Evolutionary conservation across 30 jellyfish, hydroid and myxozoan species (phyloP).

Genomic region (Chrysaora quinquecirrha): DNA sequence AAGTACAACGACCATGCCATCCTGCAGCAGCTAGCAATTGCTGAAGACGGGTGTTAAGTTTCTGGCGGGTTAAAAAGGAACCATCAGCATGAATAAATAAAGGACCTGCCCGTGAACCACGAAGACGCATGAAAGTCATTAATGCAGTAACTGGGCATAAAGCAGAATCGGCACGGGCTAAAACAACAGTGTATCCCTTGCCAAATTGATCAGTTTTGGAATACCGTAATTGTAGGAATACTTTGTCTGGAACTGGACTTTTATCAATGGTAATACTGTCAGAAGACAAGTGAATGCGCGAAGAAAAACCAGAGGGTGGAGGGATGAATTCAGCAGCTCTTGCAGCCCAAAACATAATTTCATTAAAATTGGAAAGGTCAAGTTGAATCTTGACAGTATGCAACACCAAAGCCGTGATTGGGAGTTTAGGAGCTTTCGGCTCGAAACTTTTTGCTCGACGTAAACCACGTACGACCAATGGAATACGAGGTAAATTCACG

Average conservation of each 20-base stretch:
- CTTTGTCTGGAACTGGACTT: not conserved
- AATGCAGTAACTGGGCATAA: constrained; percentile 16
- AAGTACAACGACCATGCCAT: not conserved
- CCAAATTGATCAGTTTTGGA: constrained; percentile 43
- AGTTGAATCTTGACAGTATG: constrained; percentile 16
- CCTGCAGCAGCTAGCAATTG: not conserved
- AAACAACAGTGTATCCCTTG: not conserved
- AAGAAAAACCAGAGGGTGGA: not conserved
- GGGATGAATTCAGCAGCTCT: constrained; percentile 23
- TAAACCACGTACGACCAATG: not conserved
- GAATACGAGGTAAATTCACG: not conserved
- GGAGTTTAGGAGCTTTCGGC: not conserved
- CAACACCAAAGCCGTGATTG: constrained; percentile 32
- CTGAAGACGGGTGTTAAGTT: not conserved
- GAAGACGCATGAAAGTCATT: not conserved
- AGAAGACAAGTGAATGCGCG: not conserved
- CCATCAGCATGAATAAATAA: not conserved
- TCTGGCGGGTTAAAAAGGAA: not conserved
- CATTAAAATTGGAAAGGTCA: too few species aligned
- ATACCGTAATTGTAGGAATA: not conserved
- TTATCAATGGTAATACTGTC: not conserved
- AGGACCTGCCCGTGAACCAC: constrained; percentile 10
- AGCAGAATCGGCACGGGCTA: not conserved
- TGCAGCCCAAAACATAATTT: not conserved
- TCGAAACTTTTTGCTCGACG: not conserved